Evolutionary conservation across 2,797 vertebrate species (phyloP).

Genomic region (Acipenser oxyrinchus): DNA sequence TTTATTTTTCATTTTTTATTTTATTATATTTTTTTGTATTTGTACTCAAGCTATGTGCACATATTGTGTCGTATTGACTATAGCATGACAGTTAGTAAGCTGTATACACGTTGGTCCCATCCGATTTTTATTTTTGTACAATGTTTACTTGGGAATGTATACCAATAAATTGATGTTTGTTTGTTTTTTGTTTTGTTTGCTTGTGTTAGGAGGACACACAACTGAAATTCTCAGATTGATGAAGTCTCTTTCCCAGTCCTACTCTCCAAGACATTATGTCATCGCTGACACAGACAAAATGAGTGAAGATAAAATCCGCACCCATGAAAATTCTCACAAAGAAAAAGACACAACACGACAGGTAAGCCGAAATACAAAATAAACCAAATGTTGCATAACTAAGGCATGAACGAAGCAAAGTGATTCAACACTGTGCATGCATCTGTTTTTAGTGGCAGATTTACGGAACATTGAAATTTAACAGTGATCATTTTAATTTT

Average conservation of each 20-base stretch:
- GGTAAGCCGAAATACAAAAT: constrained; percentile 43
- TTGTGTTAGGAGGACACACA: constrained; percentile 77
- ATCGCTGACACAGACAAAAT: constrained; percentile 82
- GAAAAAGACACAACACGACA: constrained; percentile 29
- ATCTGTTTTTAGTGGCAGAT: too few species aligned
- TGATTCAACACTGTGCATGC: too few species aligned
- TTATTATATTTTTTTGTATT: too few species aligned
- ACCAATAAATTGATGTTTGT: background rate
- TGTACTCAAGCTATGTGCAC: too few species aligned
- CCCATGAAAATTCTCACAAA: constrained; percentile 57
- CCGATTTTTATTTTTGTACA: constrained; percentile 15
- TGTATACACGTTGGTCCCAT: constrained; percentile 8
- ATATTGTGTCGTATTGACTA: too few species aligned
- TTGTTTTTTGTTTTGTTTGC: background rate
- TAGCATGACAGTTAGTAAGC: background rate
- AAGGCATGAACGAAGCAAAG: too few species aligned
- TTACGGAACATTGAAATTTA: too few species aligned
- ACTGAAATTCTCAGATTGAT: constrained; percentile 82
- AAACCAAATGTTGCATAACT: too few species aligned
- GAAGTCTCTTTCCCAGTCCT: constrained; percentile 61
- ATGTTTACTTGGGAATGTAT: background rate
- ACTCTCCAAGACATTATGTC: constrained; percentile 77
- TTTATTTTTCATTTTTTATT: too few species aligned
- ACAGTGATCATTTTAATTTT: too few species aligned
- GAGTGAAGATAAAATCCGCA: constrained; percentile 79